Conservation (phyloP, 2,888 invertebrate genomes). For the Saturnia japonica region DNA sequence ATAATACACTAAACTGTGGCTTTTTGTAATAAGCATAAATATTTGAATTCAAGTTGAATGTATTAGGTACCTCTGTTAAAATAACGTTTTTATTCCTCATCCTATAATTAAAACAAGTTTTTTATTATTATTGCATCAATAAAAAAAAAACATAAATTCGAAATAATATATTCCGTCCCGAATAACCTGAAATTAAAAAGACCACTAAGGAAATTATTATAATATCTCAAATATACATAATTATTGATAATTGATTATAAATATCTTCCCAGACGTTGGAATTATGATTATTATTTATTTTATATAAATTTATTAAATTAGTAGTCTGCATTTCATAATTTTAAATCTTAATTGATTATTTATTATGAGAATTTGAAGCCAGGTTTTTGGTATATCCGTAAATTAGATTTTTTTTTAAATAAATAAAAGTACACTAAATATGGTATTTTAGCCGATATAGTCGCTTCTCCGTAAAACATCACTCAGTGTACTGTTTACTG, state of each 20-base stretch:
- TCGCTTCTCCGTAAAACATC: no score
- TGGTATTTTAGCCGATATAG: no score
- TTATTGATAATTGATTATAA: conserved; percentile 6
- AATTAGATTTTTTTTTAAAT: not conserved
- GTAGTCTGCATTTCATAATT: not conserved
- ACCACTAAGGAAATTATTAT: not conserved
- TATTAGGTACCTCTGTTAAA: not conserved
- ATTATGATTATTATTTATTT: not conserved
- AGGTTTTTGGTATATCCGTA: not conserved
- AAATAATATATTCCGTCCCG: not conserved
- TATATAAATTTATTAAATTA: not conserved
- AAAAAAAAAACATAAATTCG: not conserved
- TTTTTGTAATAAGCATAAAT: not conserved
- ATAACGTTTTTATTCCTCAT: not conserved
- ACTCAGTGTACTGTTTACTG: no score
- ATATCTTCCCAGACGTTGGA: not conserved
- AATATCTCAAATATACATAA: not conserved
- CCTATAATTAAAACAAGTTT: not conserved
- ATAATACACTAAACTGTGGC: not conserved
- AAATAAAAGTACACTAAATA: no score
- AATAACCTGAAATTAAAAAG: not conserved
- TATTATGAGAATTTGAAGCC: not conserved
- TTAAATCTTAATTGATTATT: not conserved
- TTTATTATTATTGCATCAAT: not conserved
- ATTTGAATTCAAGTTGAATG: not conserved